Evolutionary conservation across 2,888 invertebrate genomes (phyloP), one percentile per base, ranked within the genome.

Genomic region (Hyposoter didymator): DNA sequence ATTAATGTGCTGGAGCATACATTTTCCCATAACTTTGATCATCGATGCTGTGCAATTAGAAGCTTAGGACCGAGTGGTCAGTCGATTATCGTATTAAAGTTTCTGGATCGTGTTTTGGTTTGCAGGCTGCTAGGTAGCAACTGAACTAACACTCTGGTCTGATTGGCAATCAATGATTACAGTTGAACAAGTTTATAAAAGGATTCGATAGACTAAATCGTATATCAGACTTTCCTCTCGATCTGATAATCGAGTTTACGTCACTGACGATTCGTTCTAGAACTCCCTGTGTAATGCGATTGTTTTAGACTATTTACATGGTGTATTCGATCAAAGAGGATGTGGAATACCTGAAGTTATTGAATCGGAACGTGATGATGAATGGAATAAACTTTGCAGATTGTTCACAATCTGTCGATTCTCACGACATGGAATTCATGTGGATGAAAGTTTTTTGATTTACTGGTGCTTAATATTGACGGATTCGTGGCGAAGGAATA

Each of bases 401-500:
- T 8, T 45, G 49, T 32, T 79, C 14, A 8, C 5, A 35, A 32
- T 74, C 67, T 22, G 22, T 22, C 52, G 67, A 55, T 35, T 59
- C 14, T 55, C 43, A 59, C n/a, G 5, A 19, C 8, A 28, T 10
- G 59, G 45, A 1, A n/a, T 45, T 32, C 17, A n/a, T 22, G 17
- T 39, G 22, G 32, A 19, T 35, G 32, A 12, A 5, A 39, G 32
- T 81, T 74, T 49, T 43, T 14, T 17, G 19, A 59, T 69, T 47
- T 28, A 62, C 17, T 76, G 43, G 47, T 17, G 32, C 39, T 17
- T 28, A 64, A 75, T 45, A 14, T 22, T 47, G 45, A 47, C 64
- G 45, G 32, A 47, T 75, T 19, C 45, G 64, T 47, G 75, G 35
- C 14, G 47, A 49, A 7, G 14, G 67, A 32, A 17, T 47, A 66